A percentile compares a stretch with the other conserved stretches of the same genome.
phyloP scores from a whole-genome alignment of 2,888 invertebrate species.

The Trichopria drosophilae region DNA sequence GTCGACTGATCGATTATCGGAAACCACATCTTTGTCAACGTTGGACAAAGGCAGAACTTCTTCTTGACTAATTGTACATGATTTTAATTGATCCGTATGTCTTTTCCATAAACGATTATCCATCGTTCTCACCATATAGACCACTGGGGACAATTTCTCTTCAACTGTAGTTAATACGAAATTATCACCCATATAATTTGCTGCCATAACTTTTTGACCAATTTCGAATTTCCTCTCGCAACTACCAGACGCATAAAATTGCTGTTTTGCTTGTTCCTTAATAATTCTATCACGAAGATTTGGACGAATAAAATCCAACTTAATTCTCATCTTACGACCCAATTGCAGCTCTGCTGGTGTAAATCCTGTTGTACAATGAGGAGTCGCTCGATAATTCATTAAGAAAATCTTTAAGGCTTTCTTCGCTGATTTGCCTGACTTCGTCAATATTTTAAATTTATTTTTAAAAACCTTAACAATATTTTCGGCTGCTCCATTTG shows the following conservation, averaged over 20 bases:
- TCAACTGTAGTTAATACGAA: slow-evolving; percentile 22
- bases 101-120: slow-evolving; percentile 25
- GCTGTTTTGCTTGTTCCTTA: slow-evolving; percentile 1
- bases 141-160: slow-evolving; percentile 25
- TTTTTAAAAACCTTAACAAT: slow-evolving; percentile 34
- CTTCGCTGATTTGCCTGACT: slow-evolving; percentile 24
- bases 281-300: too few relatives aligned
- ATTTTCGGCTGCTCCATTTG: too few relatives aligned
- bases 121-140: slow-evolving; percentile 18
- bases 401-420: slow-evolving; percentile 14
- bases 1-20: too few relatives aligned
- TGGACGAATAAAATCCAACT: too few relatives aligned
- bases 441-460: slow-evolving; percentile 31
- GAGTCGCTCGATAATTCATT: slow-evolving; percentile 25
- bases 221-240: neutral
- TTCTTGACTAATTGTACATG: too few relatives aligned
- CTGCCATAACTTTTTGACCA: slow-evolving; percentile 13
- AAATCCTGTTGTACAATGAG: slow-evolving; percentile 25
- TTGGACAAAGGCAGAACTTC: too few relatives aligned
- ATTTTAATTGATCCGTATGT: slow-evolving; percentile 27
- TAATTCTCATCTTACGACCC: slow-evolving; percentile 24
- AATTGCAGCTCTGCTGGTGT: slow-evolving; percentile 25
- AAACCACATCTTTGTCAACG: too few relatives aligned
- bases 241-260: too few relatives aligned
- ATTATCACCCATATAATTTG: slow-evolving; percentile 23